phyloP scores from a whole-genome alignment of 1,140 invertebrate species.

The Oreohelix idahoensis region DNA sequence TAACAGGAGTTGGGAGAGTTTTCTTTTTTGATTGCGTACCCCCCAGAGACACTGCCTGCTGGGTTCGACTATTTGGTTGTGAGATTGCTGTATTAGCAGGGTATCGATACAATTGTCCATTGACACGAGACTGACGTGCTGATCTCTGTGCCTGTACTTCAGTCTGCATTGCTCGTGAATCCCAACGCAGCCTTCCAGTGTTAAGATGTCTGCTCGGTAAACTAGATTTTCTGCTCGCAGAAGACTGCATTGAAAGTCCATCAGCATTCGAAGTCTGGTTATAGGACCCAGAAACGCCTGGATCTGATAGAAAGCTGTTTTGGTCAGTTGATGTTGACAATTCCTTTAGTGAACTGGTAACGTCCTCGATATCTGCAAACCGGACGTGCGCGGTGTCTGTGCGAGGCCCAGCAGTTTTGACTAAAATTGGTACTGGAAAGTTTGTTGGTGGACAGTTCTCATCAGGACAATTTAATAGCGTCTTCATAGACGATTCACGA shows the following conservation, averaged over 20 bases:
- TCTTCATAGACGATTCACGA: neutral
- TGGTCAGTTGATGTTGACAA: neutral
- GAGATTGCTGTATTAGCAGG: neutral
- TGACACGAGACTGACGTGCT: neutral
- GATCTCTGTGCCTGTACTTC: neutral
- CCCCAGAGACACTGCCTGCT: neutral
- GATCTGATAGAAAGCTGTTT: neutral
- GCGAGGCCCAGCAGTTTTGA: neutral
- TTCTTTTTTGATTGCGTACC: neutral
- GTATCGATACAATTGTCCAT: neutral
- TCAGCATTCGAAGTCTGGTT: neutral
- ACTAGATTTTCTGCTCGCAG: neutral
- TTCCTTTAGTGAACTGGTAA: neutral
- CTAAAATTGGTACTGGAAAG: conserved; percentile 3
- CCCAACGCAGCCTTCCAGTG: neutral
- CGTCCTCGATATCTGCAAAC: neutral
- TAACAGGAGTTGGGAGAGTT: neutral
- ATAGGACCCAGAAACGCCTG: neutral
- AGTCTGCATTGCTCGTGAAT: neutral
- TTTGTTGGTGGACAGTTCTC: neutral
- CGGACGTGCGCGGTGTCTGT: neutral
- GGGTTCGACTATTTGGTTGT: neutral
- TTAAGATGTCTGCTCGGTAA: neutral
- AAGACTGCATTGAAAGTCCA: neutral
- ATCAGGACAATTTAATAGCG: neutral